These are phyloP conservation scores for Stenolophus ochropezus DNA, from an alignment of 2,888 invertebrate genomes.

Conservation along the genomic window DNA sequence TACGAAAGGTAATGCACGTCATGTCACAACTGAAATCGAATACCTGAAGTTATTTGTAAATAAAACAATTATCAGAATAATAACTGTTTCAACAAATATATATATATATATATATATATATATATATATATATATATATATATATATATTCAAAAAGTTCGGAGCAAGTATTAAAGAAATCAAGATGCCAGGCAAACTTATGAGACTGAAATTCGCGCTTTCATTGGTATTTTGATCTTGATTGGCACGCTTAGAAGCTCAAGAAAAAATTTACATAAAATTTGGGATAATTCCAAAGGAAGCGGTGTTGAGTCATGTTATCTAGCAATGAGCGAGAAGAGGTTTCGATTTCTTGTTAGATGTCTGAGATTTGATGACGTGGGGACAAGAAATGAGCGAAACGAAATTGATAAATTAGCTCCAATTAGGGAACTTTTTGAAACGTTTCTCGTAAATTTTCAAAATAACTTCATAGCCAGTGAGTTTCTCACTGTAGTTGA, in stretches of 20 bases:
- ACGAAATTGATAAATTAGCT: conserved; percentile 54
- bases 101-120: conserved; percentile 42
- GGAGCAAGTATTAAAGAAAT: conserved; percentile 38
- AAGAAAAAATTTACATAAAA: conserved; percentile 22
- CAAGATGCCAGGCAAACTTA: conserved; percentile 18
- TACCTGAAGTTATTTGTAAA: conserved; percentile 14
- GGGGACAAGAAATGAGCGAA: conserved; percentile 1
- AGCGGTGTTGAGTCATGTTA: conserved; percentile 62
- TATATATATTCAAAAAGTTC: conserved; percentile 31
- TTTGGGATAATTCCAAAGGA: conserved; percentile 35
- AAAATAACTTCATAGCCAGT: conserved; percentile 61
- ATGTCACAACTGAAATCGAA: conserved; percentile 23
- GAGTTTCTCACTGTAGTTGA: conserved; percentile 64
- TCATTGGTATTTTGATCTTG: conserved; percentile 41
- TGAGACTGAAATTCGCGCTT: conserved; percentile 44
- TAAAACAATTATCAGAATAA: conserved; percentile 30
- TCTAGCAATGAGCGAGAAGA: conserved; percentile 61
- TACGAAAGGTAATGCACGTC: neutral
- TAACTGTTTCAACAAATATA: conserved; percentile 35
- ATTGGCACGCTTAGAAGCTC: conserved; percentile 18
- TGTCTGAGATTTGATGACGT: conserved; percentile 62
- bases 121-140: conserved; percentile 43
- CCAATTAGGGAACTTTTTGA: conserved; percentile 64
- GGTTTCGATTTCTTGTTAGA: conserved; percentile 61
- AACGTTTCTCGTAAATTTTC: conserved; percentile 65